phyloP scores from a whole-genome alignment of 2,888 invertebrate species.

The Melikaiella ostensackeni region DNA sequence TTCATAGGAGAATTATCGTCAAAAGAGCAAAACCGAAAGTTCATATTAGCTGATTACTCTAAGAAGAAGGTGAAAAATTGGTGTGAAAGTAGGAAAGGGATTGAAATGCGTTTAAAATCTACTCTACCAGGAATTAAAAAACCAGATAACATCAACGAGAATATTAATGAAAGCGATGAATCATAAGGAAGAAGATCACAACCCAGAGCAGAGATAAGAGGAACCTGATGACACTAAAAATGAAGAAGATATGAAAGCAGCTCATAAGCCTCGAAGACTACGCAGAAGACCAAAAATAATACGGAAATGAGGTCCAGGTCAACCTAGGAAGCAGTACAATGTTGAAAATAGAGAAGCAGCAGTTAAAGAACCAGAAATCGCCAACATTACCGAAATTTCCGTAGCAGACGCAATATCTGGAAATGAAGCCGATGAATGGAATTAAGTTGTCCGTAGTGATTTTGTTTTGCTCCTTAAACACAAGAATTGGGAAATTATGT shows the following conservation, averaged over 20 bases:
- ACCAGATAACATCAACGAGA: neutral
- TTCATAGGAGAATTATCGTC: neutral
- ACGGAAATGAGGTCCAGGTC: too few relatives aligned
- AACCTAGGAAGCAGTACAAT: too few relatives aligned
- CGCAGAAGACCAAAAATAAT: too few relatives aligned
- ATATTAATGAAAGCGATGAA: neutral
- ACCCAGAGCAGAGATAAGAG: too few relatives aligned
- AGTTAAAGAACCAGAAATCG: neutral
- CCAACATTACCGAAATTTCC: slow-evolving; percentile 3
- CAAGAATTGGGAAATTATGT: neutral
- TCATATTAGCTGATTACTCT: neutral
- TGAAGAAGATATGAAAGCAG: too few relatives aligned
- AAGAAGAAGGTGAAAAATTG: neutral
- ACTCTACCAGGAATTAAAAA: neutral
- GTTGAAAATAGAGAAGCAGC: too few relatives aligned
- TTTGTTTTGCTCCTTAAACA: neutral
- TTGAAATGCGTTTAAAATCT: too few relatives aligned
- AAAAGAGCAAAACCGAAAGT: neutral
- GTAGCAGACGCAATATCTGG: neutral
- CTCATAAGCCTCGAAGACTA: too few relatives aligned
- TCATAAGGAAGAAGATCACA: neutral
- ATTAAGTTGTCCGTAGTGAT: neutral
- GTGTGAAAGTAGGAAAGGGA: neutral
- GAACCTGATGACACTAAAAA: neutral
- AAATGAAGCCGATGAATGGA: neutral